Evolutionary conservation across 2,888 invertebrate species (phyloP), one percentile per base, ranked within the genome.

Genomic region (Aspidapion aeneum): DNA sequence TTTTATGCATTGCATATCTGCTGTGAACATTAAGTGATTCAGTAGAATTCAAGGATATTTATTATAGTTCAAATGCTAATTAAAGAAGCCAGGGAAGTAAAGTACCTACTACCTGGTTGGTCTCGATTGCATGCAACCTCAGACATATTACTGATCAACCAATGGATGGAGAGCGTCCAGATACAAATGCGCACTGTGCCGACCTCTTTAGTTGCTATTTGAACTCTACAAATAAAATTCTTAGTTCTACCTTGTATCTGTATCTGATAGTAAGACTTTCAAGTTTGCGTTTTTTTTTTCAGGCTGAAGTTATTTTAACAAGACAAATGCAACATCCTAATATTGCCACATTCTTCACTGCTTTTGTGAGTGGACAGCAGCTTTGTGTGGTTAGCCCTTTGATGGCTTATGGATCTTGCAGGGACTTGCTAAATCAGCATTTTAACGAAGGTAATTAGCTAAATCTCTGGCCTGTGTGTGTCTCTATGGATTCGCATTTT

Each of bases 351-450:
- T 90, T 90, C 75, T 81, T 88, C 69, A 87, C 89, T 35, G 86
- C 91, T 1, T 95, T 94, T 80, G 90, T 94, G 1, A 84, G 85
- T 63, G 88, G 88, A n/a, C 85, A 86, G 52, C 90, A 93, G 76
- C 82, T 96, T 35, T 92, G 89, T 79, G 86, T 91, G 3, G 86
- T 94, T 17, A 89, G 90, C 69, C 94, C 94, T 0, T 82, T 93
- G 9, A 91, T 94, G 90, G 89, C 87, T 21, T 92, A 89, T 75
- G 92, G 94, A 1, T 94, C 94, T 0, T 92, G 93, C 74, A 84
- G 88, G 64, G 91, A 93, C 76, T 84, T 94, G 68, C 82, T 95
- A 5, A 84, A 86, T 72, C 87, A 87, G 69, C 90, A 91, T 80
- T 96, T 93, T 77, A 84, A 79, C 62, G 83, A 84, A 71, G 81